Percentiles rank a stretch among this genome's conserved stretches.
Evolutionary conservation across 2,113 vertebrate genomes (phyloP).

Genomic region (Mobula hypostoma): DNA sequence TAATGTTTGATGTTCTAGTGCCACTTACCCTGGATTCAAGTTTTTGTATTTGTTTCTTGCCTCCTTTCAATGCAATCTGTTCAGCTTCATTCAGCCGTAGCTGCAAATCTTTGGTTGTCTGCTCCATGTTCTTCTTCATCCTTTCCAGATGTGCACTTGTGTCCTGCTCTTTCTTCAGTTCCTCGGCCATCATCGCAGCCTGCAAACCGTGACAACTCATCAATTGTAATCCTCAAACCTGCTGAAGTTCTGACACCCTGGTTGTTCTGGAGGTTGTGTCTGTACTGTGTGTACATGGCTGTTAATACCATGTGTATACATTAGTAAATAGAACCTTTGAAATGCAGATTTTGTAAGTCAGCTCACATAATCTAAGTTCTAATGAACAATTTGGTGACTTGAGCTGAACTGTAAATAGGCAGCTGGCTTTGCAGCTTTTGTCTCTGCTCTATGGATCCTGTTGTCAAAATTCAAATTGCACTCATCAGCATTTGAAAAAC

Average conservation of each 20-base stretch:
- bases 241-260: neutral
- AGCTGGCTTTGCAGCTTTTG: neutral
- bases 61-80: constrained; percentile 84
- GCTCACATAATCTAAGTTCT: neutral
- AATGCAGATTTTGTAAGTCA: neutral
- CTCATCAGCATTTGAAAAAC: neutral
- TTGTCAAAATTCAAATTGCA: neutral
- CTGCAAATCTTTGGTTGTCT: constrained; percentile 86
- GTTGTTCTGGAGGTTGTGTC: neutral
- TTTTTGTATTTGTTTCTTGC: constrained; percentile 94
- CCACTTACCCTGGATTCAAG: constrained; percentile 75
- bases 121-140: constrained; percentile 96
- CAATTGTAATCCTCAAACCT: neutral
- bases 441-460: neutral
- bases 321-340: no score
- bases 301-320: no score
- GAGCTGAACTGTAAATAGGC: neutral
- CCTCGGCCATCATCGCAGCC: constrained; percentile 94
- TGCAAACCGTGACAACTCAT: constrained; percentile 41
- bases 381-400: neutral
- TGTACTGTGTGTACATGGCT: neutral
- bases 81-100: constrained; percentile 82
- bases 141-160: constrained; percentile 77
- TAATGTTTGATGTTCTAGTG: neutral
- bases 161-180: constrained; percentile 93